These are phyloP conservation scores for Etia nguti DNA, from an alignment of 2,113 vertebrate genomes.

Conservation along the genomic window DNA sequence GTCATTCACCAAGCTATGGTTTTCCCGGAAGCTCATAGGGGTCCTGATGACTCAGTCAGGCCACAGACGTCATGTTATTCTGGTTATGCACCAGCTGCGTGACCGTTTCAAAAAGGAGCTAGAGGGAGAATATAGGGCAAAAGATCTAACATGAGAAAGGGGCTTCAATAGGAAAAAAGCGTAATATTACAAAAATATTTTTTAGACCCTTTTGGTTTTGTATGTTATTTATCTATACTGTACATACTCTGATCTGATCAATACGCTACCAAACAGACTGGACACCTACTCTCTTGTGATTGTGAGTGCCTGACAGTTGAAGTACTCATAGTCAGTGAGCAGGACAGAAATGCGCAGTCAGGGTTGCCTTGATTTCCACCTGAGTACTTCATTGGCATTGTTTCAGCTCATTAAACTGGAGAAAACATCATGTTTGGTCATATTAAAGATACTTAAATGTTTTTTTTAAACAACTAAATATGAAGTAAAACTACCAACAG, in stretches of 20 bases:
- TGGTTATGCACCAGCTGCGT: conserved; percentile 13
- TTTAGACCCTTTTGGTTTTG: not conserved
- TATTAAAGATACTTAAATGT: not conserved
- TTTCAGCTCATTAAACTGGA: not conserved
- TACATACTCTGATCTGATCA: not conserved
- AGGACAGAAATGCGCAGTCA: not conserved
- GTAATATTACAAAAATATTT: not conserved
- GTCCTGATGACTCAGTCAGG: conserved; percentile 39
- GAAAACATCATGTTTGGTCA: not conserved
- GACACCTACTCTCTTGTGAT: not conserved
- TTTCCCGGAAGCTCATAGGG: not conserved
- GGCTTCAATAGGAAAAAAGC: not conserved
- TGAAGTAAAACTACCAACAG: not conserved
- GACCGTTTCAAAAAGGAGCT: not conserved
- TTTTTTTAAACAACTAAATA: not conserved
- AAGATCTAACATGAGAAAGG: not conserved
- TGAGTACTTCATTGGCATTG: not conserved
- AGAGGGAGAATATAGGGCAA: not conserved
- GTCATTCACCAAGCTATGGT: conserved; percentile 7
- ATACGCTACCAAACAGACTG: not conserved
- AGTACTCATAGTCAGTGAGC: not conserved
- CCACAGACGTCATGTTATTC: conserved; percentile 41
- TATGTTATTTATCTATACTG: not conserved
- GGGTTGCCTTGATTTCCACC: not conserved
- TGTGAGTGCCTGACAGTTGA: not conserved